Evolutionary conservation across 2,888 invertebrate genomes (phyloP).

Genomic region (Brachyptera risi): DNA sequence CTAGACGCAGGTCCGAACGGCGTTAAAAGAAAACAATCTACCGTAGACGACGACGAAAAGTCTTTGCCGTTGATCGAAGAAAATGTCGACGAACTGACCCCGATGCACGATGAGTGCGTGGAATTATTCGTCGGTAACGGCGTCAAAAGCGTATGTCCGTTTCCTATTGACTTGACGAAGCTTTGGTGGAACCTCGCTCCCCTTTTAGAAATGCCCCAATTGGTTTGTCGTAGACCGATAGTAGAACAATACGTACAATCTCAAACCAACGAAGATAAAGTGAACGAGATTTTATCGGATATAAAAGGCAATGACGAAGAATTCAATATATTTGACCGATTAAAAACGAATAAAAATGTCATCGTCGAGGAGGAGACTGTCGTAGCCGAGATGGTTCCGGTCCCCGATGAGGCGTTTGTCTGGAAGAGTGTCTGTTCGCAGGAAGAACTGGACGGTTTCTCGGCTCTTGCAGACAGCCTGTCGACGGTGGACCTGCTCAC

Average conservation of each 20-base stretch:
- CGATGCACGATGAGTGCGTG: not conserved
- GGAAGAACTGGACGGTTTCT: slow-evolving; percentile 16
- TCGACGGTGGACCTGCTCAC: slow-evolving; percentile 21
- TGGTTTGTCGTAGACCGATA: not conserved
- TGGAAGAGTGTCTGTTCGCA: slow-evolving; percentile 2
- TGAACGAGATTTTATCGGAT: not conserved
- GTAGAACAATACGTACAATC: not conserved
- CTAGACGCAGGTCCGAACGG: not conserved
- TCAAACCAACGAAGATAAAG: not conserved
- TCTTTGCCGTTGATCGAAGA: slow-evolving; percentile 18
- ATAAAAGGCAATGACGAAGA: not conserved
- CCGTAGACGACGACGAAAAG: slow-evolving; percentile 20
- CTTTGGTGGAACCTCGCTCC: slow-evolving; percentile 43
- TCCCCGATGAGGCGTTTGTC: not conserved
- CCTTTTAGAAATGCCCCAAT: not conserved
- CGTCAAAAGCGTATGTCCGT: slow-evolving; percentile 14
- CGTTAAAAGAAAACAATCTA: not conserved
- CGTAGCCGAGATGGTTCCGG: not conserved
- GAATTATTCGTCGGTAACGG: slow-evolving; percentile 5
- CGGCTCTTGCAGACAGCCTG: slow-evolving; percentile 21
- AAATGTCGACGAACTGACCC: not conserved
- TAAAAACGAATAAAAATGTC: not conserved
- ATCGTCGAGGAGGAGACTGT: not conserved
- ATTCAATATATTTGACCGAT: not conserved
- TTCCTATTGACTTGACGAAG: slow-evolving; percentile 37